Conservation (phyloP, 2,888 invertebrate species). For the Dysmachus trigonus region DNA sequence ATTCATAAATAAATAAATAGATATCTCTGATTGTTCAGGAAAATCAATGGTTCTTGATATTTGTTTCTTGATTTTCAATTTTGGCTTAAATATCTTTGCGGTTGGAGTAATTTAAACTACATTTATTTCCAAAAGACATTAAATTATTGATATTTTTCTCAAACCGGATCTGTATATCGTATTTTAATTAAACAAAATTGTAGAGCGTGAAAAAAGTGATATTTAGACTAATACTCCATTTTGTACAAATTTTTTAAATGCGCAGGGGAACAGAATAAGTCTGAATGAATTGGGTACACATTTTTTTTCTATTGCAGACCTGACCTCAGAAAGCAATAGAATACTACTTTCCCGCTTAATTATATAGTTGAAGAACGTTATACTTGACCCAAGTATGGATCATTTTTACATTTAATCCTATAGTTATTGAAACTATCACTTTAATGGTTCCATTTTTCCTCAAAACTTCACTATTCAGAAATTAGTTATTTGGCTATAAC, state of each 20-base stretch:
- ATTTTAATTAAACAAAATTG: neutral
- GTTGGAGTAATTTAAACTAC: neutral
- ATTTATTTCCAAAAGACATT: neutral
- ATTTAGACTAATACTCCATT: neutral
- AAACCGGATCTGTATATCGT: neutral
- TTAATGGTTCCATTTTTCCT: neutral
- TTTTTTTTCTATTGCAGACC: too few species aligned
- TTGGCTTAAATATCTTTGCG: neutral
- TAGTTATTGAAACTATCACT: neutral
- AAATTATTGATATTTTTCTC: neutral
- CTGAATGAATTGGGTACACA: too few species aligned
- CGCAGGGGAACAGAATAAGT: neutral
- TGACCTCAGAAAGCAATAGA: too few species aligned
- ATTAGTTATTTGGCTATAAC: too few species aligned
- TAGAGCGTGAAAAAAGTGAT: neutral
- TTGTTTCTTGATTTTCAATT: neutral
- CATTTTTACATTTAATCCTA: too few species aligned
- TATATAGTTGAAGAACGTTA: too few species aligned
- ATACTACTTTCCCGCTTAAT: too few species aligned
- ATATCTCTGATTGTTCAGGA: neutral
- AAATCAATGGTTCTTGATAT: neutral
- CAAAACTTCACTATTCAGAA: too few species aligned
- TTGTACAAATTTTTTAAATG: neutral
- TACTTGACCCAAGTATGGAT: too few species aligned
- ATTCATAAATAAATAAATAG: neutral